A percentile compares a stretch with the other conserved stretches of the same genome.
Evolutionary conservation across 2,888 invertebrate genomes (phyloP).

Genomic region (Brachyptera risi): DNA sequence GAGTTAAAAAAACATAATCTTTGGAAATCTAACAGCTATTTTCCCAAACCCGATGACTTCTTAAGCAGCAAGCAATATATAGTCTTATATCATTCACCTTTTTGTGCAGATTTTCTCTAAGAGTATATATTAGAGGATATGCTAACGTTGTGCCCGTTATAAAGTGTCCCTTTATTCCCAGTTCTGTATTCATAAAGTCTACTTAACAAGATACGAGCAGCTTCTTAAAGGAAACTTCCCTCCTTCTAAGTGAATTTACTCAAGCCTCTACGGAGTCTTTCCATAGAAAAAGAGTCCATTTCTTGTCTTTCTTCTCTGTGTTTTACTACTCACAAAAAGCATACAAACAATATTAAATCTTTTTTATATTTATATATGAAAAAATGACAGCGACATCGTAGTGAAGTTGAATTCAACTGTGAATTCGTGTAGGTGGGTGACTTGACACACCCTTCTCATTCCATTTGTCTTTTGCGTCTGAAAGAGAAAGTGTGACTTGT

Average conservation of each 20-base stretch:
- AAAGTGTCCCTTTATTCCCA: neutral
- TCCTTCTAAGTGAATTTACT: slow-evolving; percentile 27
- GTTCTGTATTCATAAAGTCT: slow-evolving; percentile 16
- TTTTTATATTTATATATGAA: too few relatives aligned
- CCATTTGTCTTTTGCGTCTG: neutral
- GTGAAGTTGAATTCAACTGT: neutral
- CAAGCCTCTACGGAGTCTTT: slow-evolving; percentile 22
- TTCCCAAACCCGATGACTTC: too few relatives aligned
- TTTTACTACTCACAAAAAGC: slow-evolving; percentile 23
- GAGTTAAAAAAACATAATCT: too few relatives aligned
- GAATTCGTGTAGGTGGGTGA: neutral
- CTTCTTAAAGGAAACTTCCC: slow-evolving; percentile 9
- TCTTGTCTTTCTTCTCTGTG: slow-evolving; percentile 7
- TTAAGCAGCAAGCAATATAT: too few relatives aligned
- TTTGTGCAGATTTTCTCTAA: too few relatives aligned
- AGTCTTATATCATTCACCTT: too few relatives aligned
- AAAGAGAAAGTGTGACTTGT: neutral
- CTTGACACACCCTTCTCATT: neutral
- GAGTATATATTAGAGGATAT: neutral
- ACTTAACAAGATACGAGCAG: slow-evolving; percentile 6
- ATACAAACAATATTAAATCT: slow-evolving; percentile 32
- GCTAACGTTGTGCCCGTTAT: slow-evolving; percentile 14
- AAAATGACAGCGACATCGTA: slow-evolving; percentile 18
- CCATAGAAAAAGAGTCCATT: slow-evolving; percentile 21
- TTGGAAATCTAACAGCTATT: too few relatives aligned